Base-by-base conservation (phyloP, 2,888 invertebrate species). In the Ceratothoa steindachneri region DNA sequence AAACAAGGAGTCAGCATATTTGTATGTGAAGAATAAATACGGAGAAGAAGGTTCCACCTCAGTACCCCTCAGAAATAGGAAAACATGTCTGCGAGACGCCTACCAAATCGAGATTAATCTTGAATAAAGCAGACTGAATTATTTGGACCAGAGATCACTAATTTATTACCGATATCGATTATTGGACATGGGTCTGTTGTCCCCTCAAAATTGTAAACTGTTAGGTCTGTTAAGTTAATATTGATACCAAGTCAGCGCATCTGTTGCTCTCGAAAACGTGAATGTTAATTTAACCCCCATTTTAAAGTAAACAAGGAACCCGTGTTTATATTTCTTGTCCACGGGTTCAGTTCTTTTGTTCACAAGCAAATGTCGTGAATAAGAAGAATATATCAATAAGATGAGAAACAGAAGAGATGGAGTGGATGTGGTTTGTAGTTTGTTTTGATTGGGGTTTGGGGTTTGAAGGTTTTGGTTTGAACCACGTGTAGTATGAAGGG, bases 1-100 rank as follows among this genome's bases (percentile, higher is more conserved):
- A 71, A 71, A 71, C 74, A 74, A 51, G 65, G 74, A 74, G 71
- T 74, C 74, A 74, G 74, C 74, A 71, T 67, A 67, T 74, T 69
- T 71, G 55, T 74, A 71, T 74, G 74, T 74, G 71, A 71, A 74
- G 74, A 71, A 71, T 66, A 71, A 74, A 74, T 71, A 74, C 41
- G 53, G 67, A 70, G 60, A 69, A 69, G 70, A 64, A 67, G 74
- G 27, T 24, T 60, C 41, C 73, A 65, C 66, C 66, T 65, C 69
- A 30, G 55, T 65, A 19, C 15, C n/a, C 69, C 69, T 53, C 31
- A 51, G 52, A 51, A 51, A 51, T 15, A 51, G 19, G 52, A 1
- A 51, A 51, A 51, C 15, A 51, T n/a, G 19, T 51, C 19, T 2
- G 52, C 52, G n/a, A n/a, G n/a, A n/a, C n/a, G n/a, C 52, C 52